Evolutionary conservation across 2,113 vertebrate species (phyloP).

Genomic region (Acrocephalus arundinaceus): DNA sequence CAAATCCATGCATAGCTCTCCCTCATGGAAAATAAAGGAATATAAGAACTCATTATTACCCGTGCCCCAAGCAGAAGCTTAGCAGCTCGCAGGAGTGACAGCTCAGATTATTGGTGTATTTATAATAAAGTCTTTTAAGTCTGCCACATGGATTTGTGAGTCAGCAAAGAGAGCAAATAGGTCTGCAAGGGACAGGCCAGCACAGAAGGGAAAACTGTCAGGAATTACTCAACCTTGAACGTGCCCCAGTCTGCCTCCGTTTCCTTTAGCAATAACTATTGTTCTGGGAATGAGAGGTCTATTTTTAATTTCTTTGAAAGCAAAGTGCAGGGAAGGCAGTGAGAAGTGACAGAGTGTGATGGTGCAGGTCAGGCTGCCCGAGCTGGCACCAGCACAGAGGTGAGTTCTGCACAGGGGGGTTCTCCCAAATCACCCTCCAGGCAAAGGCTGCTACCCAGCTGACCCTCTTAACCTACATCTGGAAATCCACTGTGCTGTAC

Average conservation of each 20-base stretch:
- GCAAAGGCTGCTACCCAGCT: not conserved
- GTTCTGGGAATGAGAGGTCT: not conserved
- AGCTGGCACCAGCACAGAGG: not conserved
- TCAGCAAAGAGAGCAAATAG: conserved; percentile 36
- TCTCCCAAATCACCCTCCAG: not conserved
- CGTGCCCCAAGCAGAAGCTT: conserved; percentile 22
- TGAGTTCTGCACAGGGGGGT: not conserved
- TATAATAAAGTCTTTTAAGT: conserved; percentile 62
- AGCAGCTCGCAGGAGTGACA: not conserved
- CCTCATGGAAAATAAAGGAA: conserved; percentile 27
- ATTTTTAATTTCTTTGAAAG: conserved; percentile 11
- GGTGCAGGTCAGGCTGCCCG: not conserved
- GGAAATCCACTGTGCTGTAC: not conserved
- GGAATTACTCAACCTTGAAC: not conserved
- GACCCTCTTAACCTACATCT: not conserved
- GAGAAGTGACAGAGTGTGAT: not conserved
- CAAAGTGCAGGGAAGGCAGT: not conserved
- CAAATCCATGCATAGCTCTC: conserved; percentile 1
- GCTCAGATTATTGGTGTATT: conserved; percentile 60
- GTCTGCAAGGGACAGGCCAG: not conserved
- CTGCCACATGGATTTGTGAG: conserved; percentile 54
- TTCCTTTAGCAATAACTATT: not conserved
- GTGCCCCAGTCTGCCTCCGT: not conserved
- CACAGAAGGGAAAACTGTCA: not conserved
- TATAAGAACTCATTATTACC: not conserved